Evolutionary conservation across 1,140 invertebrate genomes (phyloP), one percentile per base, ranked within the genome.

Genomic region (Rhynchophorus ferrugineus): DNA sequence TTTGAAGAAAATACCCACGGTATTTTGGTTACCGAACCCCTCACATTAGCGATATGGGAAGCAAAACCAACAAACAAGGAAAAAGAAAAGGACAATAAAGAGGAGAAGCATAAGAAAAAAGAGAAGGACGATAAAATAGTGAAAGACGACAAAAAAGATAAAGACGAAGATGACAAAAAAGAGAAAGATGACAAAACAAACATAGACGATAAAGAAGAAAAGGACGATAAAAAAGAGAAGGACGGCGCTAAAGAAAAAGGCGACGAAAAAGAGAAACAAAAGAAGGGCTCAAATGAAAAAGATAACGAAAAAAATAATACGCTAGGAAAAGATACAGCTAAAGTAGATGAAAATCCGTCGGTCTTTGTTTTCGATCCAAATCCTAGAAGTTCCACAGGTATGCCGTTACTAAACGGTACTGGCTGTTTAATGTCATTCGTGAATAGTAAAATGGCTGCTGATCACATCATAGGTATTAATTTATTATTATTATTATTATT

Each of bases 321-420:
- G n/a, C n/a, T n/a, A n/a, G n/a, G n/a, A n/a, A n/a, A n/a, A n/a
- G n/a, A n/a, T n/a, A n/a, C n/a, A n/a, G n/a, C n/a, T n/a, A n/a
- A n/a, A n/a, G n/a, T n/a, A n/a, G n/a, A n/a, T n/a, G 62, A 18
- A 35, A 61, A 18, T 35, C 67, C 13, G 5, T 18, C 67, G 0
- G 70, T 65, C 48, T 77, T 74, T 54, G 69, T 77, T 69, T 69
- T 74, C 61, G 74, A 77, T 64, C 73, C 75, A 0, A 72, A 75
- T 54, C 67, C 71, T 3, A 69, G 73, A 24, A 73, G 73, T 2
- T 61, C 71, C n/a, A 72, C 71, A 0, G 75, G 75, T 0, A 61
- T 75, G 13, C 64, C 64, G 0, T 18, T 54, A 13, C 18, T 18
- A 54, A 54, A 8, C n/a, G 66, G 65, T 1, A 57, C 58, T 6